A percentile compares a stretch with the other conserved stretches of the same genome.
Conservation (phyloP, 1,140 invertebrate species). For the Drosophila quadrilineata region DNA sequence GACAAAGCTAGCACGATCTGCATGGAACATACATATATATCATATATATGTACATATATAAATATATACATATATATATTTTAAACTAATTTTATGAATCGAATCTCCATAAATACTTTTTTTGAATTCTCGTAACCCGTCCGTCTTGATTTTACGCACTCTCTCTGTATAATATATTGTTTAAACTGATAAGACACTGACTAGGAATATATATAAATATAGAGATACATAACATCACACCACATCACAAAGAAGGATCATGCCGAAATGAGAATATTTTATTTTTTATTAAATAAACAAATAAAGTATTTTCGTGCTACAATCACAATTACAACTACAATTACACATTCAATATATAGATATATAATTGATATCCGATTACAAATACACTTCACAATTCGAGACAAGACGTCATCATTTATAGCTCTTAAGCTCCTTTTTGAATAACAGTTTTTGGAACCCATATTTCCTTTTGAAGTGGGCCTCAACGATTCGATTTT, state of each 20-base stretch:
- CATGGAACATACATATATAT: slow-evolving; percentile 1
- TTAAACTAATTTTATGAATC: slow-evolving; percentile 39
- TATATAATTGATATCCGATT: no score
- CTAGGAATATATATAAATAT: neutral
- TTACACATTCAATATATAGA: slow-evolving; percentile 4
- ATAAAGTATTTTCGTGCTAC: slow-evolving; percentile 65
- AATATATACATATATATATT: neutral
- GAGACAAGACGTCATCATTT: slow-evolving; percentile 36
- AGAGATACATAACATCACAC: slow-evolving; percentile 30
- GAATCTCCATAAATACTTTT: neutral
- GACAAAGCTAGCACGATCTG: no score
- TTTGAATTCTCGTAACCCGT: slow-evolving; percentile 25
- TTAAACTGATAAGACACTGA: slow-evolving; percentile 34
- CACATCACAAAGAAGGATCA: slow-evolving; percentile 28
- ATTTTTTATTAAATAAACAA: slow-evolving; percentile 74
- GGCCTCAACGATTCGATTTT: slow-evolving; percentile 59
- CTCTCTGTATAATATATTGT: slow-evolving; percentile 56
- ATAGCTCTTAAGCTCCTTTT: slow-evolving; percentile 58
- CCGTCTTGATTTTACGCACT: slow-evolving; percentile 27
- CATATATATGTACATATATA: slow-evolving; percentile 3
- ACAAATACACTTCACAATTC: no score
- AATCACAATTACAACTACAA: slow-evolving; percentile 31
- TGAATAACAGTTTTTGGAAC: slow-evolving; percentile 43
- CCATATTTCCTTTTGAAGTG: slow-evolving; percentile 59
- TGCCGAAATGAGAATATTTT: slow-evolving; percentile 49